phyloP scores from a whole-genome alignment of 2,888 invertebrate genomes.

The Dicycla oo region DNA sequence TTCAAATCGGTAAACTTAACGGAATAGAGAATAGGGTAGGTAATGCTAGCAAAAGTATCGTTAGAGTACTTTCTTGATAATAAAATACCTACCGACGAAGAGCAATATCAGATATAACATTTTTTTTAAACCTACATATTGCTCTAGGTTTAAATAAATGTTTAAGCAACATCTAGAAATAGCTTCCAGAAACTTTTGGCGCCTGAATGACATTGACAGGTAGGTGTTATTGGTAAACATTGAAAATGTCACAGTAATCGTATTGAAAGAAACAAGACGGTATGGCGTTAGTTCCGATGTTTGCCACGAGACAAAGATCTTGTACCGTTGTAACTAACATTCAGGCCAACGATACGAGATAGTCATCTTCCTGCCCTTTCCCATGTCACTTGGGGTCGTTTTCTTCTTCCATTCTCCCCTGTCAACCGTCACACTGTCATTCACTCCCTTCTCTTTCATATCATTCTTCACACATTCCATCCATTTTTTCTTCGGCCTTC shows the following conservation, averaged over 20 bases:
- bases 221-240: not conserved
- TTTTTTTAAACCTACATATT: too few species aligned
- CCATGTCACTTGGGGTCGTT: too few species aligned
- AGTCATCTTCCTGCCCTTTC: too few species aligned
- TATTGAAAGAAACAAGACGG: not conserved
- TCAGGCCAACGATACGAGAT: too few species aligned
- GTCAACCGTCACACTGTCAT: too few species aligned
- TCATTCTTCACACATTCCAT: too few species aligned
- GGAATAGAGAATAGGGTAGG: not conserved
- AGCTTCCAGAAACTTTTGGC: not conserved
- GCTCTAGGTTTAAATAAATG: not conserved
- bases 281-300: not conserved
- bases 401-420: too few species aligned
- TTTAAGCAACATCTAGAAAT: too few species aligned
- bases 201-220: not conserved
- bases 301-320: not conserved
- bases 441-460: too few species aligned
- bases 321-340: not conserved
- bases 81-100: not conserved
- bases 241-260: not conserved
- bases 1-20: conserved; percentile 66
- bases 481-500: too few species aligned
- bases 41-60: not conserved
- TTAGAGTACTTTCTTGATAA: not conserved
- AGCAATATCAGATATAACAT: not conserved